These are phyloP conservation scores for Neoscelio sp. DNA, from an alignment of 2,888 invertebrate species.

Conservation along the genomic window DNA sequence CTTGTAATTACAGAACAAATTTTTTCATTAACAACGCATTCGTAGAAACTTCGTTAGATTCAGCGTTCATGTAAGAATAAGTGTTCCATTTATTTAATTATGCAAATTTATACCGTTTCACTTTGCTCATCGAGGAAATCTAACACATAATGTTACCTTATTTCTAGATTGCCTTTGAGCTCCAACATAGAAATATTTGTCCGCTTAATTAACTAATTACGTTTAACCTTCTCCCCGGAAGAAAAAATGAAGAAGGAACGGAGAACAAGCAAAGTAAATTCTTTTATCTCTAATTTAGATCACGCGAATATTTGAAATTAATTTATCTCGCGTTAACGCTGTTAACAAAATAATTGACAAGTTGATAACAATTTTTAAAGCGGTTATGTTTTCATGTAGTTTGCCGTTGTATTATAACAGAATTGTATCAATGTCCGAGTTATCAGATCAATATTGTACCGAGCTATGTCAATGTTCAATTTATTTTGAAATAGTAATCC, in stretches of 20 bases:
- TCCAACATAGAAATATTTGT: slow-evolving; percentile 36
- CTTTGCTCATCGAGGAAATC: slow-evolving; percentile 29
- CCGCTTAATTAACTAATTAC: slow-evolving; percentile 40
- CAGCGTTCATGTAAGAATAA: slow-evolving; percentile 26
- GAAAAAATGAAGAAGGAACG: background rate
- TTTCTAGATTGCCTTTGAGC: slow-evolving; percentile 36
- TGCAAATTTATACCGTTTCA: slow-evolving; percentile 45
- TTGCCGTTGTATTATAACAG: background rate
- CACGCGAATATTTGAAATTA: background rate
- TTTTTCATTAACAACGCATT: slow-evolving; percentile 28
- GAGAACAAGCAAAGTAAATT: background rate
- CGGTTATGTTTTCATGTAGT: no score
- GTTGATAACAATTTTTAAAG: background rate
- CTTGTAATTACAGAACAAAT: background rate
- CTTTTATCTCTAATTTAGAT: background rate
- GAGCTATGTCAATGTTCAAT: background rate
- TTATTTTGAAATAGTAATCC: slow-evolving; percentile 10
- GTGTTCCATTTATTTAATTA: slow-evolving; percentile 42
- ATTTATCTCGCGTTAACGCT: background rate
- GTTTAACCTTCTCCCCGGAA: background rate
- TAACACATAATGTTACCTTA: slow-evolving; percentile 31
- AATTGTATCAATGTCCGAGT: background rate
- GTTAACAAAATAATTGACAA: slow-evolving; percentile 4
- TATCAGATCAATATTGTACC: slow-evolving; percentile 1
- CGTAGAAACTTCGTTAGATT: slow-evolving; percentile 24